Evolutionary conservation across 2,113 vertebrate genomes (phyloP).

Genomic region (Sinocyclocheilus anophthalmus): DNA sequence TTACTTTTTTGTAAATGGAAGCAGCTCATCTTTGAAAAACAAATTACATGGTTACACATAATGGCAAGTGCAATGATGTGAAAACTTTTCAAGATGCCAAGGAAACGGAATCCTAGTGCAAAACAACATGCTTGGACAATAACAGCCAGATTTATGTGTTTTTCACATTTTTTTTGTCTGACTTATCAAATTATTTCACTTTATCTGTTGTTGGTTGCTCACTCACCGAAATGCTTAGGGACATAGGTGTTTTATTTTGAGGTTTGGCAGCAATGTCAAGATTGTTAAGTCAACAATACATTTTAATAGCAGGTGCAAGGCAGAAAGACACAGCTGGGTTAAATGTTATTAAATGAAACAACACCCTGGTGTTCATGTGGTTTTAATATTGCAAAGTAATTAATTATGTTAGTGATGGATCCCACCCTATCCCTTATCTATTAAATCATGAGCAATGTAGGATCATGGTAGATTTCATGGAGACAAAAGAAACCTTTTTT

Average conservation of each 20-base stretch:
- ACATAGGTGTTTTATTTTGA: not conserved
- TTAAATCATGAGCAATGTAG: not conserved
- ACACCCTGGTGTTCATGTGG: conserved; percentile 18
- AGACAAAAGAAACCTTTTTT: not conserved
- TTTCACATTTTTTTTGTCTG: not conserved
- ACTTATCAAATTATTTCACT: not conserved
- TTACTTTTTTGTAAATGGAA: not conserved
- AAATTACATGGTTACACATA: not conserved
- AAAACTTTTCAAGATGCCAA: not conserved
- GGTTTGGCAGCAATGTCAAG: not conserved
- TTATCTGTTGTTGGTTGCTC: too few species aligned
- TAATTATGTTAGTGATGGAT: not conserved
- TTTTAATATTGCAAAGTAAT: conserved; percentile 12
- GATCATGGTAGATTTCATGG: not conserved
- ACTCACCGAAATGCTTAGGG: not conserved
- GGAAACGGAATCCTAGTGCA: conserved; percentile 24
- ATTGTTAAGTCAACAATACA: not conserved
- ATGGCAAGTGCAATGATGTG: not conserved
- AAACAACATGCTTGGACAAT: not conserved
- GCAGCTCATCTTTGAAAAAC: not conserved
- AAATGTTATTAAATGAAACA: not conserved
- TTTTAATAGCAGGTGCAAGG: not conserved
- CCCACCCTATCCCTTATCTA: not conserved
- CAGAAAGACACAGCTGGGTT: not conserved
- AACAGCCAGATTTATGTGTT: not conserved